A percentile compares a stretch with the other conserved stretches of the same genome.
These are phyloP conservation scores for Dascyllus trimaculatus DNA, from an alignment of 2,113 vertebrate species.

Conservation along the genomic window DNA sequence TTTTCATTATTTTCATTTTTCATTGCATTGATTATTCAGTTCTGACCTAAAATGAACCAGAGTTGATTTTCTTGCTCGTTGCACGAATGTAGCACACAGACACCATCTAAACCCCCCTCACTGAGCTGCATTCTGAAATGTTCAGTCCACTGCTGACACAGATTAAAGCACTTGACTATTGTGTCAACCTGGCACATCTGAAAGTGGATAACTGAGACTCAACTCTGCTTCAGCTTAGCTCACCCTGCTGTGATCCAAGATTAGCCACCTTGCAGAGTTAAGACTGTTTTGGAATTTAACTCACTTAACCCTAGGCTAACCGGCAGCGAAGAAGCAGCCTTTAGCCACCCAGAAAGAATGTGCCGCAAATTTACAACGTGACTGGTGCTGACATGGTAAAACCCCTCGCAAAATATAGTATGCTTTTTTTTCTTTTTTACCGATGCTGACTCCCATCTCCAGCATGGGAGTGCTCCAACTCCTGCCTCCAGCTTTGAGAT, in stretches of 20 bases:
- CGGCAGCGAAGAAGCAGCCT: slow-evolving; percentile 25
- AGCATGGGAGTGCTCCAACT: slow-evolving; percentile 33
- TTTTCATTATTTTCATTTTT: no score
- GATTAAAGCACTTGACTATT: slow-evolving; percentile 45
- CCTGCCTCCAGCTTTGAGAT: slow-evolving; percentile 60
- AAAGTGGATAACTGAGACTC: slow-evolving; percentile 64
- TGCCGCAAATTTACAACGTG: slow-evolving; percentile 48
- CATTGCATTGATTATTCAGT: slow-evolving; percentile 14
- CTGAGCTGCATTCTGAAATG: background rate
- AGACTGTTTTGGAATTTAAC: slow-evolving; percentile 68
- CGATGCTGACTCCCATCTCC: slow-evolving; percentile 43
- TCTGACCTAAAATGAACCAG: slow-evolving; percentile 6
- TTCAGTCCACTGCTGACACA: slow-evolving; percentile 1
- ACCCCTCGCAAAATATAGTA: slow-evolving; percentile 22
- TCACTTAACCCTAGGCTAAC: slow-evolving; percentile 65
- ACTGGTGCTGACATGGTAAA: slow-evolving; percentile 41
- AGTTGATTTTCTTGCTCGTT: background rate
- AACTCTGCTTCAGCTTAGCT: slow-evolving; percentile 50
- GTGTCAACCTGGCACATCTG: slow-evolving; percentile 59
- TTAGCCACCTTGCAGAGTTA: slow-evolving; percentile 71
- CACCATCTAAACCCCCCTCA: background rate
- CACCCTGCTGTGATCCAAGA: slow-evolving; percentile 66
- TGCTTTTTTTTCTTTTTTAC: slow-evolving; percentile 17
- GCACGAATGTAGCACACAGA: background rate
- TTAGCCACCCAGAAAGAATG: slow-evolving; percentile 34